These are phyloP conservation scores for Notothenia coriiceps DNA, from an alignment of 2,113 vertebrate genomes.

Conservation along the genomic window DNA sequence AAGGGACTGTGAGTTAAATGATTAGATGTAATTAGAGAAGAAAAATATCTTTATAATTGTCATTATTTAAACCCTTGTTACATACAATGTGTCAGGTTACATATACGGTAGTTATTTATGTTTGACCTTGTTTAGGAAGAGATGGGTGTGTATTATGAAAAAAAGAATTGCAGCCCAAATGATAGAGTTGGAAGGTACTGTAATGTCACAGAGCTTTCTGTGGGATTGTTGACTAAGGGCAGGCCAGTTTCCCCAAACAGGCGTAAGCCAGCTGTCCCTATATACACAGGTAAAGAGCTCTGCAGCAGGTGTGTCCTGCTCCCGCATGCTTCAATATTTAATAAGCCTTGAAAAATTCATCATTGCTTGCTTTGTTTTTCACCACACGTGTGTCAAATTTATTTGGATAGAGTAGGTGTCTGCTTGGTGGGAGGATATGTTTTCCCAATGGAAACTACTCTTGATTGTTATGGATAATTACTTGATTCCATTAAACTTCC, in stretches of 20 bases:
- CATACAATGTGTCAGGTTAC: not conserved
- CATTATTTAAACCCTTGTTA: constrained; percentile 2
- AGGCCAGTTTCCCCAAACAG: constrained; percentile 16
- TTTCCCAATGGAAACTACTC: not conserved
- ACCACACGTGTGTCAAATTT: constrained; percentile 11
- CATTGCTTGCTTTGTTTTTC: constrained; percentile 52
- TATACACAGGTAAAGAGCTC: constrained; percentile 19
- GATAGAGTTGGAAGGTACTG: not conserved
- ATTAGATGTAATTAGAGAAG: not conserved
- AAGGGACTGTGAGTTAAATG: not conserved
- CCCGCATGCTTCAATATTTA: constrained; percentile 78
- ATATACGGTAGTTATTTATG: constrained; percentile 1
- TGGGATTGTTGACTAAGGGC: constrained; percentile 40
- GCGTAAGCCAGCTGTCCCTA: constrained; percentile 43
- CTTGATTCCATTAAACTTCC: constrained; percentile 22
- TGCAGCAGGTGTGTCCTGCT: constrained; percentile 59
- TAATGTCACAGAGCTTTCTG: constrained; percentile 1
- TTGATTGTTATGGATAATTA: not conserved
- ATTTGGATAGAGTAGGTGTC: constrained; percentile 6
- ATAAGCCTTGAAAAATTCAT: constrained; percentile 81
- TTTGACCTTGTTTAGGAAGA: not conserved
- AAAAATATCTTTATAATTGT: not conserved
- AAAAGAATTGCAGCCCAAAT: not conserved
- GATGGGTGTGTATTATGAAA: not conserved
- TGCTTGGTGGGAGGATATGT: not conserved